Base-by-base conservation (phyloP, 1,140 invertebrate species). In the Chelonus insularis region DNA sequence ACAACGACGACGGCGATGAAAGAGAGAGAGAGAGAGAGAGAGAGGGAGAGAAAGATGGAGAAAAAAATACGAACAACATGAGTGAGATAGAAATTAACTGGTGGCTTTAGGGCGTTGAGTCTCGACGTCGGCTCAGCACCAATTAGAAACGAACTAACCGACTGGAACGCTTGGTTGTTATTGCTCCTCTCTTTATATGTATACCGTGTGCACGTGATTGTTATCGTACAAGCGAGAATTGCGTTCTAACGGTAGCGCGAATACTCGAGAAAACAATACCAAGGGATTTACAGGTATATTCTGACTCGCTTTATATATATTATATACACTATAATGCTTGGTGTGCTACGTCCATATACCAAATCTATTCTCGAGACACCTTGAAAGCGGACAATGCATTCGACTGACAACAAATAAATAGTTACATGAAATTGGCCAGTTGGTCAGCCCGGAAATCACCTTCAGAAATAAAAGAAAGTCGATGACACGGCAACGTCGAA, bases 61-160 rank as follows among this genome's bases (percentile, higher is more conserved):
- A 36, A 47, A 12, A 50, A 21, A 48, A 14, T 32, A 23, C 4
- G 57, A 58, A 20, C 11, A 23, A 58, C 12, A 58, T 7, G 25
- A 29, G 25, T 29, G 32, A 45, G 16, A 45, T 11, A 36, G 18
- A 48, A 32, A 14, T 32, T 23, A 45, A 45, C n/a, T 50, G 16
- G 32, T 11, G 14, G 54, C 37, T 62, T 62, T 62, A 37, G 32
- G 60, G 32, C 29, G 37, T 29, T 45, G 20, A 5, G 39, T 37
- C 43, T 47, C 60, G 60, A 32, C 34, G 45, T 48, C 14, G 43
- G 20, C 36, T 37, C 52, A 37, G 43, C 60, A 58, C 64, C 67
- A 66, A 68, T 68, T 68, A 68, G 64, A 68, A 62, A 57, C 64
- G 61, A 66, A 63, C 63, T 64, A 65, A 65, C 64, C 64, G 61